These are phyloP conservation scores for Campylomormyrus numenius DNA, from an alignment of 2,113 vertebrate species.

Conservation along the genomic window DNA sequence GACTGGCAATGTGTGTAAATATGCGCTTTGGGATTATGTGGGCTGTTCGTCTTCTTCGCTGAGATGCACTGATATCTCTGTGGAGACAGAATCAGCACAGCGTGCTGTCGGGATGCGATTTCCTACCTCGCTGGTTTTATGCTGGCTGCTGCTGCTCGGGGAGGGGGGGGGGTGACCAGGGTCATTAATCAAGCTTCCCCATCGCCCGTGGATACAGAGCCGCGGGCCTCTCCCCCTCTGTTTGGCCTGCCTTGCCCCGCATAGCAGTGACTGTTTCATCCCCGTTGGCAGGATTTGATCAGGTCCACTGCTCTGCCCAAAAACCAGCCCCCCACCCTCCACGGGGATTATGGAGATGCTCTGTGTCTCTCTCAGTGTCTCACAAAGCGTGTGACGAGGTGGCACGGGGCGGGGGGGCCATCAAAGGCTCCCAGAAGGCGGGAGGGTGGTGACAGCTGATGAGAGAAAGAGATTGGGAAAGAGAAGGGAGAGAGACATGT, in stretches of 20 bases:
- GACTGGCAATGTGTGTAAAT: background rate
- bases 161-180: background rate
- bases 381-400: background rate
- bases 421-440: background rate
- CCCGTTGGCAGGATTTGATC: background rate
- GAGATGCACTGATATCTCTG: background rate
- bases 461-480: background rate
- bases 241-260: background rate
- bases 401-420: background rate
- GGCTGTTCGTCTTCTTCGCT: background rate
- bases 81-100: background rate
- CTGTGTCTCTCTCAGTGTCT: background rate
- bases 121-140: background rate
- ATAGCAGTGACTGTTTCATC: no score
- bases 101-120: background rate
- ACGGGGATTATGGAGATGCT: background rate
- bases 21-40: background rate
- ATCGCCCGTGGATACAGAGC: background rate
- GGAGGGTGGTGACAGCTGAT: background rate
- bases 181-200: background rate
- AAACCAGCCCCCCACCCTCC: background rate
- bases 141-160: background rate
- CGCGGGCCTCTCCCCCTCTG: background rate
- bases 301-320: background rate
- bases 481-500: background rate